Evolutionary conservation across 1,140 invertebrate species (phyloP).

Genomic region (Hyles vespertilio): DNA sequence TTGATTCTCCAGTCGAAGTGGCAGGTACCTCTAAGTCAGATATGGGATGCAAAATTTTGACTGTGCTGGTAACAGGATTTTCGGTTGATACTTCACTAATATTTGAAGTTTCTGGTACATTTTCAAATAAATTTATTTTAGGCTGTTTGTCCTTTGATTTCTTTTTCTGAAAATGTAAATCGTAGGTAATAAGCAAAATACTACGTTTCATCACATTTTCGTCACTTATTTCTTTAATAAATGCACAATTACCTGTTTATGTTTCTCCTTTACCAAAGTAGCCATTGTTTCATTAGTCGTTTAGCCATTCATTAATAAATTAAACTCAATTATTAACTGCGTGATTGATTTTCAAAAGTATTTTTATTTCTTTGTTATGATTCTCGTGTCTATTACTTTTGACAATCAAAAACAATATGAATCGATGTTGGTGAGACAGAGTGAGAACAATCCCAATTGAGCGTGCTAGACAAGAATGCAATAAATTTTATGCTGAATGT

Average conservation of each 20-base stretch:
- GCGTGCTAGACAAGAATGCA: not conserved
- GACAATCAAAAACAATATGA: too few species aligned
- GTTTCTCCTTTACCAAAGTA: slow-evolving; percentile 59
- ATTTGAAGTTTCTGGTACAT: too few species aligned
- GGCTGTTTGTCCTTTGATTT: slow-evolving; percentile 40
- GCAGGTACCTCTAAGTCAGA: too few species aligned
- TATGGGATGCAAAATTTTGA: too few species aligned
- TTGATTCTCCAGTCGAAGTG: too few species aligned
- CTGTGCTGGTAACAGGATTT: too few species aligned
- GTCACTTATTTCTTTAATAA: not conserved
- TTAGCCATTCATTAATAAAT: not conserved
- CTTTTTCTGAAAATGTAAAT: slow-evolving; percentile 41
- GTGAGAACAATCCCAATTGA: too few species aligned
- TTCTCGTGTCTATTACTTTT: not conserved
- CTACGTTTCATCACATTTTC: not conserved
- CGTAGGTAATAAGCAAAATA: too few species aligned
- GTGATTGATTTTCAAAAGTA: not conserved
- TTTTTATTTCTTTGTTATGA: not conserved
- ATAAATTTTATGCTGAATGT: slow-evolving; percentile 2
- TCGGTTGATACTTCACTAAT: too few species aligned
- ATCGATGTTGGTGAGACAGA: too few species aligned
- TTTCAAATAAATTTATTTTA: too few species aligned
- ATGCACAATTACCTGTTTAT: slow-evolving; percentile 34
- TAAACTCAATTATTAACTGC: slow-evolving; percentile 2
- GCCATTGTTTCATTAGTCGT: slow-evolving; percentile 31